Percentiles rank a stretch among this genome's conserved stretches.
Conservation (phyloP, 1,140 invertebrate species). For the Melipona quadrifasciata region DNA sequence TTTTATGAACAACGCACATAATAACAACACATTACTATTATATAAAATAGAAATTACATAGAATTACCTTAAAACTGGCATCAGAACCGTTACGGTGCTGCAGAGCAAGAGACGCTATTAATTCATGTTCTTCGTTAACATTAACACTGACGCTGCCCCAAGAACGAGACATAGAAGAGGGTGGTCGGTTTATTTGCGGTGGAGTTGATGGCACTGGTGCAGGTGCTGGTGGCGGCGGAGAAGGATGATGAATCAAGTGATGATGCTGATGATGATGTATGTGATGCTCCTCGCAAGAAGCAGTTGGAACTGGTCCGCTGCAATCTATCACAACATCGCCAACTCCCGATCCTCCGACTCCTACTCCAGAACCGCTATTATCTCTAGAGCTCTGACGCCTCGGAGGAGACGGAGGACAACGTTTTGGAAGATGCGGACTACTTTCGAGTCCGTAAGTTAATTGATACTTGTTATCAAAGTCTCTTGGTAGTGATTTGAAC, state of each 20-base stretch:
- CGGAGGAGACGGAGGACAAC: slow-evolving; percentile 91
- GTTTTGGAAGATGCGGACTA: slow-evolving; percentile 78
- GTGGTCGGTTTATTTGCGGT: slow-evolving; percentile 77
- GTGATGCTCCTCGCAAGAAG: slow-evolving; percentile 77
- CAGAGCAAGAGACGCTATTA: slow-evolving; percentile 85
- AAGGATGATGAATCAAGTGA: slow-evolving; percentile 62
- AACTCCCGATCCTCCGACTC: slow-evolving; percentile 44
- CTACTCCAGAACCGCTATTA: slow-evolving; percentile 68
- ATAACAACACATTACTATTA: neutral
- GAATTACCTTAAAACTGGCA: slow-evolving; percentile 91
- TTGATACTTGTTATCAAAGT: slow-evolving; percentile 81
- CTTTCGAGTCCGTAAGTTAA: slow-evolving; percentile 79
- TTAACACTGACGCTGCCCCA: slow-evolving; percentile 82
- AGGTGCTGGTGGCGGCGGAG: slow-evolving; percentile 57
- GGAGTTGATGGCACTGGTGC: slow-evolving; percentile 76
- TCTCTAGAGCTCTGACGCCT: slow-evolving; percentile 86
- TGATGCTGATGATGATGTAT: slow-evolving; percentile 76
- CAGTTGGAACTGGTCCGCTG: slow-evolving; percentile 80
- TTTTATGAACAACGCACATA: neutral
- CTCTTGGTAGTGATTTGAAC: slow-evolving; percentile 80
- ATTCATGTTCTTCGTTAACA: slow-evolving; percentile 83
- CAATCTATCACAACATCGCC: slow-evolving; percentile 81
- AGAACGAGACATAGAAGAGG: slow-evolving; percentile 83
- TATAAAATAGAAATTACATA: neutral
- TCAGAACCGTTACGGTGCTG: slow-evolving; percentile 90